phyloP scores from a whole-genome alignment of 2,113 vertebrate genomes.

The Cisticola juncidis region DNA sequence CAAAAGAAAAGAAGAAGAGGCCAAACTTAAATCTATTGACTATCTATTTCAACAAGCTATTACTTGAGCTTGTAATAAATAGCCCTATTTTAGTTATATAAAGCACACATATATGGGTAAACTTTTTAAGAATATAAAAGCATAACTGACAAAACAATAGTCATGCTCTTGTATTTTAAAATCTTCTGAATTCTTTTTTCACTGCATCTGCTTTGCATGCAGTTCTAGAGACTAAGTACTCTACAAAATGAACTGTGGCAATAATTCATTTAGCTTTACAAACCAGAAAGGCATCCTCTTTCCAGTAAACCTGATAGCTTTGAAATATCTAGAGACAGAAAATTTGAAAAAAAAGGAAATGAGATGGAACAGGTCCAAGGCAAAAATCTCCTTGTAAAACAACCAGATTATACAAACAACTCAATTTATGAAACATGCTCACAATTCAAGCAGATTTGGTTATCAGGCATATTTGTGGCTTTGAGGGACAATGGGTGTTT shows the following conservation, averaged over 20 bases:
- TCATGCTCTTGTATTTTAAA: background rate
- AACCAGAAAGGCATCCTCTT: background rate
- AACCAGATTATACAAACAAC: background rate
- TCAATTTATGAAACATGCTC: background rate
- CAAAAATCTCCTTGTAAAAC: background rate
- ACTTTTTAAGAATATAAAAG: background rate
- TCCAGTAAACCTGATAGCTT: background rate
- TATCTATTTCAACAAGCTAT: background rate
- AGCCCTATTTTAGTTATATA: background rate
- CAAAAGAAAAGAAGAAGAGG: slow-evolving; percentile 24
- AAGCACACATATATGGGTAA: background rate
- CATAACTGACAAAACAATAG: background rate
- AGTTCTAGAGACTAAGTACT: background rate
- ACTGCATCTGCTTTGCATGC: background rate
- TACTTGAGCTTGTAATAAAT: background rate
- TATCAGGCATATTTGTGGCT: background rate
- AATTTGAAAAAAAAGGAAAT: background rate
- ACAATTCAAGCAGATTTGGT: background rate
- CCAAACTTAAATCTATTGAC: background rate
- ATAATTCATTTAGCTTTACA: background rate
- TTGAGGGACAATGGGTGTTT: background rate
- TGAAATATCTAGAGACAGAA: background rate
- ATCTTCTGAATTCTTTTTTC: background rate
- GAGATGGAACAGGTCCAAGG: background rate
- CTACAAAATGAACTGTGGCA: background rate